phyloP scores from a whole-genome alignment of 2,113 vertebrate genomes.

The Ia io region DNA sequence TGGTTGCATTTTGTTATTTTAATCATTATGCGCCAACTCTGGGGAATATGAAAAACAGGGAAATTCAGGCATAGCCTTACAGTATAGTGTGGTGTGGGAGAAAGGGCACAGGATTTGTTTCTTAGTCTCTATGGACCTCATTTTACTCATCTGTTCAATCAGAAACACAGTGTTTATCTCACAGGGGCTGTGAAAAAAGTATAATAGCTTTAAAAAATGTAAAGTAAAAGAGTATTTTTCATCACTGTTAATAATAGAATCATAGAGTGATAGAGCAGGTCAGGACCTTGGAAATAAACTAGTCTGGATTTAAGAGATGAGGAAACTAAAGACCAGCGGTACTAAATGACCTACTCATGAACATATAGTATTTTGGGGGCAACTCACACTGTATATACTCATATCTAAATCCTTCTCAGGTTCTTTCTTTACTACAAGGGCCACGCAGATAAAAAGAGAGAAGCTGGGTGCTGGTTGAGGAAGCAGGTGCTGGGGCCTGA shows the following conservation, averaged over 20 bases:
- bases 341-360: background rate
- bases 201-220: background rate
- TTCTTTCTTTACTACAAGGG: background rate
- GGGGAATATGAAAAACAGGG: background rate
- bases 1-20: conserved; percentile 15
- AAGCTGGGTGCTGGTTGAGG: background rate
- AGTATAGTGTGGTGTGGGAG: background rate
- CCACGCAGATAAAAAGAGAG: background rate
- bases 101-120: background rate
- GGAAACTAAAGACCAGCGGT: background rate
- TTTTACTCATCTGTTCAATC: background rate
- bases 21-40: background rate
- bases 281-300: background rate
- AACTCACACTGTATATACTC: background rate
- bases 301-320: background rate
- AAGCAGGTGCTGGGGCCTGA: background rate
- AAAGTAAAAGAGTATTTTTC: background rate
- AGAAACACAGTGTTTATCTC: background rate
- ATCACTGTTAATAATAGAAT: background rate
- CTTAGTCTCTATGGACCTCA: background rate
- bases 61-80: background rate
- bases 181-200: background rate
- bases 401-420: background rate
- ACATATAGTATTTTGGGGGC: background rate
- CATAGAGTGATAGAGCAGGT: background rate